These are phyloP conservation scores for Mylabris sibirica DNA, from an alignment of 2,888 invertebrate genomes.

Conservation along the genomic window DNA sequence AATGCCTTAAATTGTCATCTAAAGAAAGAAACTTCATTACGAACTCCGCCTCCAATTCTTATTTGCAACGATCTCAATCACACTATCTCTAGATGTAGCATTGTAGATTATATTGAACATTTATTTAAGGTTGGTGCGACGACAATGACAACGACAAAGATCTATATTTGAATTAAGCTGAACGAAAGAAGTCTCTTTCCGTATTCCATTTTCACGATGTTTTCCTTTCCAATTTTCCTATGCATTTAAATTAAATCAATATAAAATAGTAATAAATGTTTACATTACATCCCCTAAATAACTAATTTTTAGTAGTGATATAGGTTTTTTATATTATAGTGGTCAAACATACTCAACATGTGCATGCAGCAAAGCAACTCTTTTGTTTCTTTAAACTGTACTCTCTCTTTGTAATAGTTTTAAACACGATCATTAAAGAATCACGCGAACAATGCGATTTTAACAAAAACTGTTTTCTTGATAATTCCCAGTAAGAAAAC, in stretches of 20 bases:
- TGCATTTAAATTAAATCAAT: conserved; percentile 1
- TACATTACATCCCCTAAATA: background rate
- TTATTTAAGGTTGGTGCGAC: background rate
- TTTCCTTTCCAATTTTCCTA: background rate
- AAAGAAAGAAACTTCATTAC: conserved; percentile 58
- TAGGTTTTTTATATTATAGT: conserved; percentile 33
- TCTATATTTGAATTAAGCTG: background rate
- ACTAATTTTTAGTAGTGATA: conserved; percentile 20
- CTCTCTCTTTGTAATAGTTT: conserved; percentile 35
- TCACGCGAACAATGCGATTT: conserved; percentile 50
- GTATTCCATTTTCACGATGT: background rate
- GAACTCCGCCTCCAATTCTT: conserved; percentile 29
- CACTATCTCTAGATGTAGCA: background rate
- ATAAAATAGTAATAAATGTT: conserved; percentile 5
- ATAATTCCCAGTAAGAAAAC: conserved; percentile 53
- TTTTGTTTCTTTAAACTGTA: conserved; percentile 27
- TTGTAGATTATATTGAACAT: conserved; percentile 4
- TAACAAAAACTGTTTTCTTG: conserved; percentile 45
- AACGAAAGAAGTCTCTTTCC: background rate
- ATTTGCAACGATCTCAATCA: conserved; percentile 18
- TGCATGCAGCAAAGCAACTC: conserved; percentile 37
- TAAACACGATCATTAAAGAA: conserved; percentile 48
- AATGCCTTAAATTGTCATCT: conserved; percentile 58
- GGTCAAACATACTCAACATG: conserved; percentile 24
- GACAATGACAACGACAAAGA: conserved; percentile 3